Percentiles rank a stretch among this genome's conserved stretches.
These are phyloP conservation scores for Odontamblyopus lacepedii DNA, from an alignment of 2,797 vertebrate genomes.

Conservation along the genomic window DNA sequence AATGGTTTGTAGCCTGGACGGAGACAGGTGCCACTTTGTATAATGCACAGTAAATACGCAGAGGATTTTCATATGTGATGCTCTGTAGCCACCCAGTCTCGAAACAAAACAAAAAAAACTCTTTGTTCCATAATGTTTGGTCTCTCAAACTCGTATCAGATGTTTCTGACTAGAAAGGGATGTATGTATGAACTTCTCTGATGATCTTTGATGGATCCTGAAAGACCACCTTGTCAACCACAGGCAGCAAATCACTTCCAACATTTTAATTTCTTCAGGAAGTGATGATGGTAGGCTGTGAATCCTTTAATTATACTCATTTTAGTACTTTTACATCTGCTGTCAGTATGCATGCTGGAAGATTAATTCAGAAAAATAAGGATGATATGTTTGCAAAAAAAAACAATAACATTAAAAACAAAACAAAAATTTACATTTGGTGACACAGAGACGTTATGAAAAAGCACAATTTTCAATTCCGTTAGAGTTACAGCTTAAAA, in stretches of 20 bases:
- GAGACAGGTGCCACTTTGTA: not conserved
- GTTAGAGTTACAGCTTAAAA: no score
- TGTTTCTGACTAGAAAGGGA: conserved; percentile 16
- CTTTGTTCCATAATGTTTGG: conserved; percentile 16
- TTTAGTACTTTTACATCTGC: conserved; percentile 57
- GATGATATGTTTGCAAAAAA: no score
- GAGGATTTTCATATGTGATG: not conserved
- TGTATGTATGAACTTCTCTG: conserved; percentile 41
- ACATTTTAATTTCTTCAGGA: conserved; percentile 58
- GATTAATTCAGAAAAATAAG: no score
- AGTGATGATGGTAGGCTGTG: conserved; percentile 56
- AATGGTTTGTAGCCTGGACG: not conserved
- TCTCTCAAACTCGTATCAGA: conserved; percentile 7
- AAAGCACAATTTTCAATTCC: no score
- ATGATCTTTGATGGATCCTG: conserved; percentile 63
- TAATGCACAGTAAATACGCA: not conserved
- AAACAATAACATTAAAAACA: no score
- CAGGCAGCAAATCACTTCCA: conserved; percentile 69
- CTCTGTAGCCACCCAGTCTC: not conserved
- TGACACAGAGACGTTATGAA: no score
- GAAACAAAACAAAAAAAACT: conserved; percentile 1
- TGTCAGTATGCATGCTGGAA: not conserved
- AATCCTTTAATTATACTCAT: conserved; percentile 72
- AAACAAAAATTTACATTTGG: no score
- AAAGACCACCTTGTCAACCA: conserved; percentile 38